Conservation (phyloP, 2,797 vertebrate species). For the Karalla daura region DNA sequence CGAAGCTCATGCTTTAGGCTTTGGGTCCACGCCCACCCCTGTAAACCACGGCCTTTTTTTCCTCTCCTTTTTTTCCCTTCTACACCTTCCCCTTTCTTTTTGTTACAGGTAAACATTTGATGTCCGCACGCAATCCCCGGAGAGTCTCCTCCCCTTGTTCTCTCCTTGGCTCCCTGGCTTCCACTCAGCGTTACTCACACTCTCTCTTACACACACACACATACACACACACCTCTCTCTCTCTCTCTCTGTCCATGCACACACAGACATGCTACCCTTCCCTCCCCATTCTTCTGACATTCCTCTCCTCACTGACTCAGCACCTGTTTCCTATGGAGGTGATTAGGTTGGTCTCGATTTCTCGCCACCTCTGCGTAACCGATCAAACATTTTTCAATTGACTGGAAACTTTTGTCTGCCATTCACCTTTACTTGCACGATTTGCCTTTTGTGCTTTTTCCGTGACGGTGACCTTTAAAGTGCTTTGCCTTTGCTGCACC, state of each 20-base stretch:
- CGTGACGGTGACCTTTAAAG: not conserved
- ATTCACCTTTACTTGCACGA: not conserved
- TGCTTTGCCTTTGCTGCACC: not conserved
- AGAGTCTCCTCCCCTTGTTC: slow-evolving; percentile 79
- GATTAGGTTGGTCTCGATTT: slow-evolving; percentile 13
- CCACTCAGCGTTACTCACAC: slow-evolving; percentile 75
- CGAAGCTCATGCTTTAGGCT: slow-evolving; percentile 85
- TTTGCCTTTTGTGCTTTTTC: not conserved
- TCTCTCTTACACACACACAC: too few relatives aligned
- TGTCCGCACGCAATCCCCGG: slow-evolving; percentile 85
- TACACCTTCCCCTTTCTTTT: slow-evolving; percentile 86
- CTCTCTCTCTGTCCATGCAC: slow-evolving; percentile 40
- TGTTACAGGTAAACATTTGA: slow-evolving; percentile 90
- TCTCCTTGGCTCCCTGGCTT: slow-evolving; percentile 69
- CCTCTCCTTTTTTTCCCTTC: slow-evolving; percentile 76
- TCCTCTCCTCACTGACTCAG: slow-evolving; percentile 85
- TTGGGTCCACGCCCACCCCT: slow-evolving; percentile 85
- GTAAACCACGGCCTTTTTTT: slow-evolving; percentile 87
- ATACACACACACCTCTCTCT: slow-evolving; percentile 25
- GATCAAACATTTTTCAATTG: not conserved
- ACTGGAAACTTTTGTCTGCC: not conserved
- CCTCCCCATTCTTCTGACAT: slow-evolving; percentile 77
- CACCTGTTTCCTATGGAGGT: slow-evolving; percentile 76
- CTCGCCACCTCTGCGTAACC: not conserved
- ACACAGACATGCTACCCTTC: slow-evolving; percentile 53